phyloP scores from a whole-genome alignment of 2,888 invertebrate species.

The Galeruca laticollis region DNA sequence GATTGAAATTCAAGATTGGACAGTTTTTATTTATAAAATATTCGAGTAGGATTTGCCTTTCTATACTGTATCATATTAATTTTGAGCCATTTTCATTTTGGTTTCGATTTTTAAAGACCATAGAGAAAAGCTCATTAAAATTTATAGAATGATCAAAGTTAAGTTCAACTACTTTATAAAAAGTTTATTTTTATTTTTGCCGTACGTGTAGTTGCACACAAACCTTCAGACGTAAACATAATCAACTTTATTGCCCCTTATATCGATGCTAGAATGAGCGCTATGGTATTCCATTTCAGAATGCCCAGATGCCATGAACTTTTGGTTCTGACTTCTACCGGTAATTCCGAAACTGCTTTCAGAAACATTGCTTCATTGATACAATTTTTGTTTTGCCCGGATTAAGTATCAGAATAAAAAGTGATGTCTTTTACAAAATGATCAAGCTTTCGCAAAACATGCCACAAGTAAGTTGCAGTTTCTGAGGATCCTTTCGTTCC shows the following conservation, averaged over 20 bases:
- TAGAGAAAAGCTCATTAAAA: neutral
- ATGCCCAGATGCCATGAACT: conserved; percentile 40
- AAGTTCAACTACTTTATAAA: neutral
- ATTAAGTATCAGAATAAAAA: neutral
- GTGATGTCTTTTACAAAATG: neutral
- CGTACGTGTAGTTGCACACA: conserved; percentile 42
- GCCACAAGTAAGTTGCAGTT: neutral
- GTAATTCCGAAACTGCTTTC: conserved; percentile 31
- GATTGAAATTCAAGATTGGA: neutral
- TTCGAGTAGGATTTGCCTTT: conserved; percentile 5
- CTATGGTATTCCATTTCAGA: conserved; percentile 46
- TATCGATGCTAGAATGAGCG: conserved; percentile 43
- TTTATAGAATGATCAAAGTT: neutral
- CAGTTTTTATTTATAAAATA: conserved; percentile 1
- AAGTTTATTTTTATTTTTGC: conserved; percentile 38
- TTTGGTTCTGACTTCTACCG: conserved; percentile 39
- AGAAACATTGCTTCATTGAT: conserved; percentile 41
- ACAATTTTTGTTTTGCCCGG: conserved; percentile 37
- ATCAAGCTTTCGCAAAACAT: neutral
- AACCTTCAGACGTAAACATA: conserved; percentile 42
- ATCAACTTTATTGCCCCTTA: conserved; percentile 40
- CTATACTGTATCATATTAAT: too few relatives aligned
- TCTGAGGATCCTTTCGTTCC: conserved; percentile 20
- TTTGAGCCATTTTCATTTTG: neutral
- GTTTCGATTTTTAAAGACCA: too few relatives aligned